Conservation (phyloP, 2,888 invertebrate genomes). For the Morpho deidamia region DNA sequence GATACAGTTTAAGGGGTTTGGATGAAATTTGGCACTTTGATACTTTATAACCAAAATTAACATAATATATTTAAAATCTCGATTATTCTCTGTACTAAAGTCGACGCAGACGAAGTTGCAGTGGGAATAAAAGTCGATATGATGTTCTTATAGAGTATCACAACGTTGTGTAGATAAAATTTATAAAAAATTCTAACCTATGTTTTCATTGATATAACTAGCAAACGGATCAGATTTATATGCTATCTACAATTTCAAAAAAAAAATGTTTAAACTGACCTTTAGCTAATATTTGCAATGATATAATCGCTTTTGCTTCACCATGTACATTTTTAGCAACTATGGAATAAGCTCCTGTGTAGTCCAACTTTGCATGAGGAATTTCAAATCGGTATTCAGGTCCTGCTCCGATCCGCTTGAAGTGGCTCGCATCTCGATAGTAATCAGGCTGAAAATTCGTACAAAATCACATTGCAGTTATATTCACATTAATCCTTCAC, state of each 20-base stretch:
- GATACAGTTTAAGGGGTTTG: no score
- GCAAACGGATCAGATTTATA: no score
- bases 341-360: conserved; percentile 91
- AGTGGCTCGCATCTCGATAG: conserved; percentile 90
- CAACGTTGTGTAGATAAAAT: not conserved
- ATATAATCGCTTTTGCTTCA: conserved; percentile 91
- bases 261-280: conserved; percentile 63
- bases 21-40: no score
- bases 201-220: no score
- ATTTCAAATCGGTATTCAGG: conserved; percentile 91
- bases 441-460: conserved; percentile 86
- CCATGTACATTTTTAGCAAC: conserved; percentile 90
- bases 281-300: conserved; percentile 90
- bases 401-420: conserved; percentile 85
- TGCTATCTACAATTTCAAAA: not conserved
- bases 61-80: no score
- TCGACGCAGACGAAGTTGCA: no score
- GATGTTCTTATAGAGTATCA: not conserved
- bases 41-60: no score
- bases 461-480: not conserved
- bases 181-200: no score
- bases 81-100: no score
- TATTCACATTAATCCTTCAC: no score
- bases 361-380: conserved; percentile 90
- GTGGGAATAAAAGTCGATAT: not conserved